phyloP scores from a whole-genome alignment of 2,888 invertebrate species.

The Dinocampus coccinellae region DNA sequence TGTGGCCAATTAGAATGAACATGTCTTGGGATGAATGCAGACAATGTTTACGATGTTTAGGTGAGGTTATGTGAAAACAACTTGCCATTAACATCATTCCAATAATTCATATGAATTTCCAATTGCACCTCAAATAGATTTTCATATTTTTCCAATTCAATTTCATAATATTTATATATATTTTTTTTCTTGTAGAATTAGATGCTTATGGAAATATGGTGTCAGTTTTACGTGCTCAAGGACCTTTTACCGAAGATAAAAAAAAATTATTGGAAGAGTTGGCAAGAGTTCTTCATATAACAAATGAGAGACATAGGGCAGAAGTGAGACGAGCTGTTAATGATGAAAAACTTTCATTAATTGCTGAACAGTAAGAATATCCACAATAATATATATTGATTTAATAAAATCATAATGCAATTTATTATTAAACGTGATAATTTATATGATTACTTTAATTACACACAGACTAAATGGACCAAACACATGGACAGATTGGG shows the following conservation, averaged over 20 bases:
- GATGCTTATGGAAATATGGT: slow-evolving; percentile 93
- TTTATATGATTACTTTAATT: slow-evolving; percentile 64
- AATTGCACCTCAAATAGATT: slow-evolving; percentile 8
- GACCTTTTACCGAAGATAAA: slow-evolving; percentile 86
- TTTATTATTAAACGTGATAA: neutral
- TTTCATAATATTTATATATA: slow-evolving; percentile 16
- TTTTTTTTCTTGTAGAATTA: slow-evolving; percentile 77
- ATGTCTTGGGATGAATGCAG: slow-evolving; percentile 92
- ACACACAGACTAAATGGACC: slow-evolving; percentile 71
- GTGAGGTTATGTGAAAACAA: slow-evolving; percentile 71
- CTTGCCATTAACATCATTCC: neutral
- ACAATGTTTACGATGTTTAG: slow-evolving; percentile 87
- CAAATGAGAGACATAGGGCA: slow-evolving; percentile 91
- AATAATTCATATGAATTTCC: neutral
- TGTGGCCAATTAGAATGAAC: slow-evolving; percentile 83
- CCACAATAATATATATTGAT: neutral
- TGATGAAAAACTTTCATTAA: slow-evolving; percentile 89
- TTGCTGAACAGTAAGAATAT: slow-evolving; percentile 88
- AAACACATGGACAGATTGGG: slow-evolving; percentile 80
- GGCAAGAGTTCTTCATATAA: slow-evolving; percentile 85
- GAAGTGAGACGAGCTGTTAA: slow-evolving; percentile 93
- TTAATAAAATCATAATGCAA: neutral
- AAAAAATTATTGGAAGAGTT: slow-evolving; percentile 87
- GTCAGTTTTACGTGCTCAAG: slow-evolving; percentile 93
- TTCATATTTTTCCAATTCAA: neutral